Conservation (phyloP, 2,888 invertebrate species). For the Melitaea athalia region DNA sequence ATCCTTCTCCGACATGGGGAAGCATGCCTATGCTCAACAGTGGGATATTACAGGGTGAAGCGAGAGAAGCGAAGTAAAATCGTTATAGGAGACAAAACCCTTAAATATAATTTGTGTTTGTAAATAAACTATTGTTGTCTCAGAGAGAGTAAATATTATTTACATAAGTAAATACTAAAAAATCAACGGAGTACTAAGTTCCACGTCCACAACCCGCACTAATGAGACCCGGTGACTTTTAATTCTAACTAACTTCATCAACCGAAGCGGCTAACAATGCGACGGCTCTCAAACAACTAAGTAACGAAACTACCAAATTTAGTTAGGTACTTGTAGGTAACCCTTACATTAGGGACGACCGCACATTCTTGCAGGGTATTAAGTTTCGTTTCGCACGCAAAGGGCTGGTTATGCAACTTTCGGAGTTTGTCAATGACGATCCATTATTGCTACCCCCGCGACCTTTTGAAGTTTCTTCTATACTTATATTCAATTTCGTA, state of each 20-base stretch:
- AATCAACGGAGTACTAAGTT: not conserved
- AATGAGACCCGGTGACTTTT: conserved; percentile 19
- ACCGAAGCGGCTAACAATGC: conserved; percentile 24
- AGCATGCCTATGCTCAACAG: no score
- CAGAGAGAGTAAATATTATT: not conserved
- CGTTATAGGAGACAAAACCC: no score
- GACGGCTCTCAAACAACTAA: conserved; percentile 28
- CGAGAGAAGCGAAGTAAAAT: no score
- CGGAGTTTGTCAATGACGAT: conserved; percentile 53
- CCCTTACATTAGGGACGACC: conserved; percentile 43
- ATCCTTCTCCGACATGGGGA: no score
- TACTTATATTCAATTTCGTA: not conserved
- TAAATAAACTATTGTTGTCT: no score
- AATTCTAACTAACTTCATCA: conserved; percentile 22
- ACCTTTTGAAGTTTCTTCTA: conserved; percentile 19
- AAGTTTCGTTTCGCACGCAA: conserved; percentile 62
- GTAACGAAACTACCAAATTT: conserved; percentile 27
- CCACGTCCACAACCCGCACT: conserved; percentile 13
- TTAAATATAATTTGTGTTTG: no score
- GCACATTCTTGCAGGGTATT: conserved; percentile 61
- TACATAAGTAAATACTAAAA: not conserved
- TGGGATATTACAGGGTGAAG: no score
- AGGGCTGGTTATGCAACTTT: conserved; percentile 47
- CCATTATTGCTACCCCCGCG: conserved; percentile 47
- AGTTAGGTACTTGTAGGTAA: conserved; percentile 27